phyloP scores from a whole-genome alignment of 2,113 vertebrate genomes.

The Pseudopodoces humilis region DNA sequence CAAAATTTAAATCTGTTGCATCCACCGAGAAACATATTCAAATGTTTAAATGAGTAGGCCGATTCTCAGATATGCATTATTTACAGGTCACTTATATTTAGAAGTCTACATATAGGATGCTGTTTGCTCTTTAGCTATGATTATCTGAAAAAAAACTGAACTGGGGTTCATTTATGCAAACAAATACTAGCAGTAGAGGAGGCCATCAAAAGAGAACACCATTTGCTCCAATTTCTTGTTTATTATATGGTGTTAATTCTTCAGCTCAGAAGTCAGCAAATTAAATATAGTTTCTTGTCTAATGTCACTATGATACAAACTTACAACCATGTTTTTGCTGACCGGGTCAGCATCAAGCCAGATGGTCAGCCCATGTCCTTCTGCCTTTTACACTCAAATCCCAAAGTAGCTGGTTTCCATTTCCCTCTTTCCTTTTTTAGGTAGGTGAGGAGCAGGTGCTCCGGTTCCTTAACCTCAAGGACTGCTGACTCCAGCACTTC shows the following conservation, averaged over 20 bases:
- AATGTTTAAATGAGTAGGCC: not conserved
- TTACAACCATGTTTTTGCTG: not conserved
- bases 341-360: not conserved
- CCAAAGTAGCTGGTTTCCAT: not conserved
- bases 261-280: not conserved
- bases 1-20: not conserved
- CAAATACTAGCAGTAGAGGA: not conserved
- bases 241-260: not conserved
- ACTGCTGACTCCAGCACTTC: constrained; percentile 18
- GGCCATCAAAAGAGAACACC: not conserved
- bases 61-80: not conserved
- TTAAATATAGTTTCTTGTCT: not conserved
- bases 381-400: not conserved
- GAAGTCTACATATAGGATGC: not conserved
- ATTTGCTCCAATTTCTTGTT: not conserved
- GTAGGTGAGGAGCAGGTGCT: constrained; percentile 65
- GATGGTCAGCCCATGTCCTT: not conserved
- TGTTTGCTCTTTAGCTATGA: not conserved
- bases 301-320: not conserved
- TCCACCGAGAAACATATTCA: not conserved
- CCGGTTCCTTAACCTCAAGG: not conserved
- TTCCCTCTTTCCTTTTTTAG: constrained; percentile 67
- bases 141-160: not conserved
- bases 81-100: not conserved
- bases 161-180: not conserved